These are phyloP conservation scores for Carassius gibelio DNA, from an alignment of 2,113 vertebrate genomes.

Conservation along the genomic window DNA sequence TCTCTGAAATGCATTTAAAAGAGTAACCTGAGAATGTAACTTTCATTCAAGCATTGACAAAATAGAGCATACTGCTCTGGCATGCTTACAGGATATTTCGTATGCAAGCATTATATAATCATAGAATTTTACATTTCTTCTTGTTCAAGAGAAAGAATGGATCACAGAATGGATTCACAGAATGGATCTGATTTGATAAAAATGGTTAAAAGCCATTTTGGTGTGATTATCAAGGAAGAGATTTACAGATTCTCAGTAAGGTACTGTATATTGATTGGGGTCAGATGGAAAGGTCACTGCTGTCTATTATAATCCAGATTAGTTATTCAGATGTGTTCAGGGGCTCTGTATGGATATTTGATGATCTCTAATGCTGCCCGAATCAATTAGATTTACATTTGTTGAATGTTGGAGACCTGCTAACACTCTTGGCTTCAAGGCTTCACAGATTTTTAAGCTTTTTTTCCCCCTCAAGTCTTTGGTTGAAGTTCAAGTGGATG, in stretches of 20 bases:
- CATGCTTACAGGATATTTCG: constrained; percentile 32
- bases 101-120: constrained; percentile 3
- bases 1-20: not conserved
- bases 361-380: not conserved
- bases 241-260: not conserved
- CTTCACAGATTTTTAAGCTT: not conserved
- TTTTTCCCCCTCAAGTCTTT: not conserved
- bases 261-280: constrained; percentile 11
- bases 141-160: not conserved
- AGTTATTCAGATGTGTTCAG: not conserved
- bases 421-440: not conserved
- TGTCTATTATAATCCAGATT: constrained; percentile 23
- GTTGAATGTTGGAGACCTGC: not conserved
- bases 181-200: not conserved
- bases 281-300: constrained; percentile 1
- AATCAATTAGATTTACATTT: not conserved
- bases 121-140: not conserved
- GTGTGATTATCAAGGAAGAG: not conserved
- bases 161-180: not conserved
- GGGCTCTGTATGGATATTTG: not conserved
- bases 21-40: not conserved
- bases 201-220: constrained; percentile 14
- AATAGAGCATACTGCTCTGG: not conserved
- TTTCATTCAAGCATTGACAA: constrained; percentile 13
- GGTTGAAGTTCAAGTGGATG: not conserved